Percentiles rank a stretch among this genome's conserved stretches.
Evolutionary conservation across 2,888 invertebrate species (phyloP).

Genomic region (Oxyteleia sp.): DNA sequence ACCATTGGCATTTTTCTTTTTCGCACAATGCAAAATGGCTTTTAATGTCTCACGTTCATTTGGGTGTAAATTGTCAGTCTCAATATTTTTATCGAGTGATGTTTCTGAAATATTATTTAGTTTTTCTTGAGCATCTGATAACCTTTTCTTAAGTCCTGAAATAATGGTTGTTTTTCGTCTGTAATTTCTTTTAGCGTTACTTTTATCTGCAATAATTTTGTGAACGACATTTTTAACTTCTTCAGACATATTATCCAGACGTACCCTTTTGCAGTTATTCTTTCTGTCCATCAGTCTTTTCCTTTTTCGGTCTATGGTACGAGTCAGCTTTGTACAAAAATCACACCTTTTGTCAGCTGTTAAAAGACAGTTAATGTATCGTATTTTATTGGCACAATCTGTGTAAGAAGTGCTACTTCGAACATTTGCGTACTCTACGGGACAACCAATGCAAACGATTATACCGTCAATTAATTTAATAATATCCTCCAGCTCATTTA

Average conservation of each 20-base stretch:
- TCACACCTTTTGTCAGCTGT: background rate
- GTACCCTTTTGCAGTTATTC: background rate
- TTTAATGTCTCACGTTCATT: constrained; percentile 36
- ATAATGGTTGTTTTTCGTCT: constrained; percentile 6
- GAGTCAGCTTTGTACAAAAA: background rate
- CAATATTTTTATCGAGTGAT: constrained; percentile 12
- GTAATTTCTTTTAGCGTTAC: too few species aligned
- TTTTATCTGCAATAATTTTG: constrained; percentile 26
- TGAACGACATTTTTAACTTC: background rate
- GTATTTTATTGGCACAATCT: constrained; percentile 2
- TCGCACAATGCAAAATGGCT: constrained; percentile 29
- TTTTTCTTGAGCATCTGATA: constrained; percentile 12
- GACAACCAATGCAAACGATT: constrained; percentile 1
- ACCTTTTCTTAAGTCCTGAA: constrained; percentile 1
- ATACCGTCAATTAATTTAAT: background rate
- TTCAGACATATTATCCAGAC: background rate
- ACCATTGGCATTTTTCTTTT: constrained; percentile 31
- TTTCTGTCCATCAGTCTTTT: background rate
- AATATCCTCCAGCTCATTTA: too few species aligned
- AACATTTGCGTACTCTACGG: background rate
- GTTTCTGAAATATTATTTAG: constrained; percentile 13
- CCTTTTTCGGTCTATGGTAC: background rate
- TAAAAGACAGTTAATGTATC: background rate
- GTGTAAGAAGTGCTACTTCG: background rate
- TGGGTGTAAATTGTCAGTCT: constrained; percentile 21